phyloP scores from a whole-genome alignment of 2,888 invertebrate species.

The Agrotis exclamationis region DNA sequence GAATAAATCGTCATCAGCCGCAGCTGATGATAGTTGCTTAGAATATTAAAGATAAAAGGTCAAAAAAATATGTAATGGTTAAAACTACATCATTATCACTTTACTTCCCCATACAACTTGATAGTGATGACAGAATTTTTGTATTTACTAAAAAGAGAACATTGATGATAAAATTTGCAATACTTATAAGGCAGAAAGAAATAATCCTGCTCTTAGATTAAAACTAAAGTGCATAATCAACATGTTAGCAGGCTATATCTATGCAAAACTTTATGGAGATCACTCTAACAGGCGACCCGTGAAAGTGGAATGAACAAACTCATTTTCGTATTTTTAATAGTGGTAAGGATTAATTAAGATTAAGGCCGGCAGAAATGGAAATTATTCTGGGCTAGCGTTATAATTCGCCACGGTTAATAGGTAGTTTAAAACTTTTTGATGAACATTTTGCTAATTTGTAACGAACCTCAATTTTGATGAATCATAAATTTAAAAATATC shows the following conservation, averaged over 20 bases:
- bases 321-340: slow-evolving; percentile 60
- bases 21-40: too few species aligned
- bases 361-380: slow-evolving; percentile 35
- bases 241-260: slow-evolving; percentile 50
- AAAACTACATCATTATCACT: background rate
- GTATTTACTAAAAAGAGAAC: background rate
- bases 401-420: slow-evolving; percentile 31
- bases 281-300: slow-evolving; percentile 35
- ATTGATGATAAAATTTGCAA: background rate
- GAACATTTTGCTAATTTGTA: slow-evolving; percentile 25
- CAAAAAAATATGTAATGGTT: too few species aligned
- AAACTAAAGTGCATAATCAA: slow-evolving; percentile 34
- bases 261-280: slow-evolving; percentile 55
- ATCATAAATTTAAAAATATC: background rate
- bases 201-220: background rate
- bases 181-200: background rate
- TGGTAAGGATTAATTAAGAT: slow-evolving; percentile 55
- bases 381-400: slow-evolving; percentile 30
- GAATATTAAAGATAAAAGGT: too few species aligned
- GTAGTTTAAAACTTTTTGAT: slow-evolving; percentile 24
- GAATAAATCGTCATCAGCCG: too few species aligned
- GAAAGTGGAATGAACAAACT: slow-evolving; percentile 54
- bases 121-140: background rate
- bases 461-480: slow-evolving; percentile 8
- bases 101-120: background rate